These are phyloP conservation scores for Tyto alba DNA, from an alignment of 2,113 vertebrate species.

Conservation along the genomic window DNA sequence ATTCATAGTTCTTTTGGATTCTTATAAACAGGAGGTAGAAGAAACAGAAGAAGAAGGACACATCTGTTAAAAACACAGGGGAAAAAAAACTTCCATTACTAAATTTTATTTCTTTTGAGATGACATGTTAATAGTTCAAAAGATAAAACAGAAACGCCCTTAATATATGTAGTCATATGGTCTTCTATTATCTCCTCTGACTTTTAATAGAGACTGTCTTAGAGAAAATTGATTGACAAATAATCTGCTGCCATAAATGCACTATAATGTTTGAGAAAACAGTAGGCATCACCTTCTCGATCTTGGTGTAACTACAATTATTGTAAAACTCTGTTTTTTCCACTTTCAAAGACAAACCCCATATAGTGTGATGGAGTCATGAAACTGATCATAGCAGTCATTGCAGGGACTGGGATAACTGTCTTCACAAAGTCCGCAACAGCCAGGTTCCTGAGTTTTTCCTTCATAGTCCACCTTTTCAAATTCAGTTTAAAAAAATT, in stretches of 20 bases:
- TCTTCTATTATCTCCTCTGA: not conserved
- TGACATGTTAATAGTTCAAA: not conserved
- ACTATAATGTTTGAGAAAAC: not conserved
- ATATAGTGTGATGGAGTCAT: not conserved
- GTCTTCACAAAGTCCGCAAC: not conserved
- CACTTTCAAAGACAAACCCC: not conserved
- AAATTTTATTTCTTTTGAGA: not conserved
- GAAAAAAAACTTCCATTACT: not conserved
- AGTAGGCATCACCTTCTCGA: not conserved
- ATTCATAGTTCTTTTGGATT: not conserved
- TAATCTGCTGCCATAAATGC: not conserved
- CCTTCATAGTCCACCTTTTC: not conserved
- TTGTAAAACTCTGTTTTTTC: not conserved
- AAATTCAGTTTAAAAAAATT: not conserved
- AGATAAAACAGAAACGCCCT: not conserved
- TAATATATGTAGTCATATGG: not conserved
- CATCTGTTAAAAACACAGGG: not conserved
- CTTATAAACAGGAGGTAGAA: not conserved
- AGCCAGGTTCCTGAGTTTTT: not conserved
- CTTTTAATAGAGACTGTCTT: not conserved
- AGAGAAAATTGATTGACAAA: not conserved
- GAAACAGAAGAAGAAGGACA: not conserved
- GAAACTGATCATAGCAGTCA: not conserved
- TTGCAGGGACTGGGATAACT: not conserved
- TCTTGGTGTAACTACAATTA: not conserved